phyloP scores from a whole-genome alignment of 2,113 vertebrate genomes.

The Archocentrus centrarchus region DNA sequence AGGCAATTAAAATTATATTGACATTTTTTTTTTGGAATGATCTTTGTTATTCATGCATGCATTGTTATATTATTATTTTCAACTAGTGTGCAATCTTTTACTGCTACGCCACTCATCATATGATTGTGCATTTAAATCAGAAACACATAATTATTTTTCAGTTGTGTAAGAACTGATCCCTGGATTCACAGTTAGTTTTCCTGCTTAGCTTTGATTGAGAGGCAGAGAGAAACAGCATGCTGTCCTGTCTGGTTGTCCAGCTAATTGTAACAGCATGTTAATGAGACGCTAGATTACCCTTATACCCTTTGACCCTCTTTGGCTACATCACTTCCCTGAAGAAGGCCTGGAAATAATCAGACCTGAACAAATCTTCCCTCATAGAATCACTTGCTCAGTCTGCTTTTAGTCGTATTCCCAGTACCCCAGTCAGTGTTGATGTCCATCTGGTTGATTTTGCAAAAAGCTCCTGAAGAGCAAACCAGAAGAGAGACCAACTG shows the following conservation, averaged over 20 bases:
- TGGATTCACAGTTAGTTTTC: background rate
- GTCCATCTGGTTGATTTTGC: conserved; percentile 23
- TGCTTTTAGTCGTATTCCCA: conserved; percentile 24
- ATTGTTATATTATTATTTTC: background rate
- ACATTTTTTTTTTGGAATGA: background rate
- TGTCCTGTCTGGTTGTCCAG: conserved; percentile 10
- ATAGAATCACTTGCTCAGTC: conserved; percentile 8
- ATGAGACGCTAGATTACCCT: conserved; percentile 51
- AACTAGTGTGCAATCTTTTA: background rate
- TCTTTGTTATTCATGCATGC: background rate
- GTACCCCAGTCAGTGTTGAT: background rate
- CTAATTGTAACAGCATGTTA: conserved; percentile 69
- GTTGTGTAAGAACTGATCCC: background rate
- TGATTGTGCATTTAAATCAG: background rate
- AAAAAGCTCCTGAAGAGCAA: conserved; percentile 17
- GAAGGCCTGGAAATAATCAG: conserved; percentile 62
- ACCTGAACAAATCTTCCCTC: conserved; percentile 19
- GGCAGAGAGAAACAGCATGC: conserved; percentile 6
- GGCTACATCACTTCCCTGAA: conserved; percentile 31
- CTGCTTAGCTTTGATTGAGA: conserved; percentile 37
- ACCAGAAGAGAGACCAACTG: conserved; percentile 16
- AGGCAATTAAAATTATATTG: conserved; percentile 9
- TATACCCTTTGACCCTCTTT: conserved; percentile 46
- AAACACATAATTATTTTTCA: conserved; percentile 1
- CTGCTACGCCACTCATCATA: background rate